A percentile compares a stretch with the other conserved stretches of the same genome.
Evolutionary conservation across 2,888 invertebrate species (phyloP).

Genomic region (Lysandra bellargus): DNA sequence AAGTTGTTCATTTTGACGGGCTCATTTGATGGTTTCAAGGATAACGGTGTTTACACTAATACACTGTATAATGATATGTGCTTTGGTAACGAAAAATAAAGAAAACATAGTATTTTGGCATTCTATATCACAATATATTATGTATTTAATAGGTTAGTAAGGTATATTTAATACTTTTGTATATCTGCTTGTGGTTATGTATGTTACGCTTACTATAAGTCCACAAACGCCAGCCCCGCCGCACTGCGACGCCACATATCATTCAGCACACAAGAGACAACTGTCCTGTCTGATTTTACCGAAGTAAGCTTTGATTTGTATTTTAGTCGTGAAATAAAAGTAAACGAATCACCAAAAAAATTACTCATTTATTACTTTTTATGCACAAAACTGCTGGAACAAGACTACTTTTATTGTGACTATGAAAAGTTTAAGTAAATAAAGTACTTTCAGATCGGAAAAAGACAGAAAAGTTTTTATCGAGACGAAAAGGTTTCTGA

Average conservation of each 20-base stretch:
- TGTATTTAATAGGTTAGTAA: too few relatives aligned
- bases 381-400: background rate
- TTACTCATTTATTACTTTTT: background rate
- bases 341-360: background rate
- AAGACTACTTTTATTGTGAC: background rate
- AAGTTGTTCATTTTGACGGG: too few relatives aligned
- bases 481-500: too few relatives aligned
- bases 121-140: too few relatives aligned
- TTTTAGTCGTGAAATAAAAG: background rate
- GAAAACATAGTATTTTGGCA: too few relatives aligned
- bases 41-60: too few relatives aligned
- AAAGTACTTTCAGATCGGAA: too few relatives aligned
- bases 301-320: background rate
- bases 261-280: conserved; percentile 49
- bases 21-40: too few relatives aligned
- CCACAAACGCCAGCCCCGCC: conserved; percentile 41
- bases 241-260: conserved; percentile 69
- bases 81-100: too few relatives aligned
- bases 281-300: conserved; percentile 15
- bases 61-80: too few relatives aligned
- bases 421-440: too few relatives aligned
- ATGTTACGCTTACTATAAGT: background rate
- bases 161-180: background rate
- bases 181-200: background rate
- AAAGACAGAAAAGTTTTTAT: too few relatives aligned